A percentile compares a stretch with the other conserved stretches of the same genome.
These are phyloP conservation scores for Pteromalus puparum DNA, from an alignment of 1,140 invertebrate species.

Conservation along the genomic window DNA sequence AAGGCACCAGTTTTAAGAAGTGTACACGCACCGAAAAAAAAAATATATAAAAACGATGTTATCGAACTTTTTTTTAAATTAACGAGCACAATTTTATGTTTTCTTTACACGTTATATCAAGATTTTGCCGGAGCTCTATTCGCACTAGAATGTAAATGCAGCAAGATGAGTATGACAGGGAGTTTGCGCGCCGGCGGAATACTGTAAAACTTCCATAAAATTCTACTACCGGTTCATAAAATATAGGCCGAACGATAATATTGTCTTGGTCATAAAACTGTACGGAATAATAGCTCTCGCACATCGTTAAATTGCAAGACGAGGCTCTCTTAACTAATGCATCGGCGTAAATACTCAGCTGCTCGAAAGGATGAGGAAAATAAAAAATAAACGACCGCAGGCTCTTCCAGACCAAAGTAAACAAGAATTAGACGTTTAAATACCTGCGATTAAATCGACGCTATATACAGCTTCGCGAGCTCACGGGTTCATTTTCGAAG, in stretches of 20 bases:
- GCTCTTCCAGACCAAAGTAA: background rate
- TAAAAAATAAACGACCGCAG: constrained; percentile 6
- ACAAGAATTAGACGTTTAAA: constrained; percentile 1
- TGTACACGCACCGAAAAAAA: too few relatives aligned
- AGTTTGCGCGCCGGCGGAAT: background rate
- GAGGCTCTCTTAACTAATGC: constrained; percentile 36
- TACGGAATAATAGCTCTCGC: constrained; percentile 42
- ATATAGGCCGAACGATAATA: constrained; percentile 42
- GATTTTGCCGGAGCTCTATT: constrained; percentile 20
- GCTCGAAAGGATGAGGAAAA: background rate
- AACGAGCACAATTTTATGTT: background rate
- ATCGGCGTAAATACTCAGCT: constrained; percentile 23
- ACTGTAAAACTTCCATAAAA: constrained; percentile 46
- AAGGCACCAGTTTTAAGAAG: too few relatives aligned
- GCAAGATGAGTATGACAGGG: constrained; percentile 29
- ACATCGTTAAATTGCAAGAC: constrained; percentile 38
- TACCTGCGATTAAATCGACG: background rate
- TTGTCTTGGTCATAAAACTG: constrained; percentile 44
- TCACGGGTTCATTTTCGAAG: too few relatives aligned
- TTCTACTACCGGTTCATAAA: constrained; percentile 40
- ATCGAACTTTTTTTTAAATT: background rate
- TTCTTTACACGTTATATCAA: background rate
- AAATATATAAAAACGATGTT: too few relatives aligned
- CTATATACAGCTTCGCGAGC: background rate
- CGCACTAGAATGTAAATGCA: constrained; percentile 19